A percentile compares a stretch with the other conserved stretches of the same genome.
phyloP scores from a whole-genome alignment of 2,797 vertebrate genomes.

The Eutrigla gurnardus region DNA sequence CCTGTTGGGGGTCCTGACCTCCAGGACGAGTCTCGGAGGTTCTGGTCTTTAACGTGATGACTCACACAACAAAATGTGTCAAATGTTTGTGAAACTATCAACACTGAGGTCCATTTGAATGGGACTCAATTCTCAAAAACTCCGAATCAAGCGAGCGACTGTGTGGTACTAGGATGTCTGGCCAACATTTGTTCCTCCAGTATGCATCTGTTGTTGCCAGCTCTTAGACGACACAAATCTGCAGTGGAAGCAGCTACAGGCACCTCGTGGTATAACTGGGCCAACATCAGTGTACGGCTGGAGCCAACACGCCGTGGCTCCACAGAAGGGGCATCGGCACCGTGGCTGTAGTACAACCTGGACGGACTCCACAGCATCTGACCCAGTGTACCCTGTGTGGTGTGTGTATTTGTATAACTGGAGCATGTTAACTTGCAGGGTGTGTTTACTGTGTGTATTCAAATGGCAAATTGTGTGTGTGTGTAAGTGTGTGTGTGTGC shows the following conservation, averaged over 20 bases:
- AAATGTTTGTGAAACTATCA: not conserved
- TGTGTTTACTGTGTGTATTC: conserved; percentile 61
- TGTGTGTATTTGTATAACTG: conserved; percentile 77
- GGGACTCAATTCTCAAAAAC: too few relatives aligned
- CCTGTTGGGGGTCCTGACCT: too few relatives aligned
- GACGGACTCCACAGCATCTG: conserved; percentile 64
- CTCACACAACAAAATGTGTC: not conserved
- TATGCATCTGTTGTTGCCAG: conserved; percentile 57
- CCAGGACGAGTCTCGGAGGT: not conserved
- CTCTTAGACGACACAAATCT: conserved; percentile 65
- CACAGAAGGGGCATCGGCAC: conserved; percentile 69
- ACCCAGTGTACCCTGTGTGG: conserved; percentile 54
- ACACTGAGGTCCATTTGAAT: not conserved
- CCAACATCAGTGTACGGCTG: conserved; percentile 69
- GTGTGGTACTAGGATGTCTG: conserved; percentile 46
- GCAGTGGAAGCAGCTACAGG: conserved; percentile 60
- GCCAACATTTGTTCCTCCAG: conserved; percentile 18
- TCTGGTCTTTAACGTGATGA: not conserved
- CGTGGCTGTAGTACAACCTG: conserved; percentile 69
- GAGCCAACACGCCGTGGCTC: conserved; percentile 67
- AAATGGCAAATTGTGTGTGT: conserved; percentile 45
- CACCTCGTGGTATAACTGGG: conserved; percentile 67
- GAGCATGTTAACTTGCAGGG: conserved; percentile 76
- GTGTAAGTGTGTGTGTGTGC: conserved; percentile 14
- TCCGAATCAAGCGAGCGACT: conserved; percentile 2